A percentile compares a stretch with the other conserved stretches of the same genome.
These are phyloP conservation scores for Brachionus rubens DNA, from an alignment of 1,140 invertebrate species.

Conservation along the genomic window DNA sequence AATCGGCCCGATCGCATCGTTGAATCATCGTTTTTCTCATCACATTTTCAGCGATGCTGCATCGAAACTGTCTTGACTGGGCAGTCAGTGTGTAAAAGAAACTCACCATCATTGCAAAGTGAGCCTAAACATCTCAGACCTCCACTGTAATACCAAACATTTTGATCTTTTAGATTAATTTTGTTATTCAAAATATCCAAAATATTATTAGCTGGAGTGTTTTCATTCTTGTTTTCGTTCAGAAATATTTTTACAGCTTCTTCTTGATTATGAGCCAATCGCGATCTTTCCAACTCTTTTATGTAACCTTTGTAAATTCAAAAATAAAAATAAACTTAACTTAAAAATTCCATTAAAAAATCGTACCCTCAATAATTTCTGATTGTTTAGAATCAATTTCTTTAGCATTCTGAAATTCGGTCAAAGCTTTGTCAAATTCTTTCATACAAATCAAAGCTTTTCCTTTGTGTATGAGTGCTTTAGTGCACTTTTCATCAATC, in stretches of 20 bases:
- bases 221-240: conserved; percentile 50
- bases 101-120: conserved; percentile 6
- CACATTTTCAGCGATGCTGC: too few species aligned
- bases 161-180: not conserved
- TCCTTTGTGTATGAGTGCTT: conserved; percentile 56
- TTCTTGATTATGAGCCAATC: conserved; percentile 51
- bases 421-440: conserved; percentile 54
- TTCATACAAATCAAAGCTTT: conserved; percentile 53
- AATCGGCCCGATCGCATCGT: too few species aligned
- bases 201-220: not conserved
- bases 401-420: conserved; percentile 52
- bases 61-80: too few species aligned
- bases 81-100: too few species aligned
- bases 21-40: too few species aligned
- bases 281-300: conserved; percentile 53
- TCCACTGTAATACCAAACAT: conserved; percentile 17
- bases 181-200: conserved; percentile 11
- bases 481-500: conserved; percentile 51
- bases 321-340: not conserved
- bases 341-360: not conserved
- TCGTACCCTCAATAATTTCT: not conserved
- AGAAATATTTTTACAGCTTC: conserved; percentile 52
- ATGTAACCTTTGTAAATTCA: conserved; percentile 51
- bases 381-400: conserved; percentile 52
- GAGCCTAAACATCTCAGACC: conserved; percentile 1